Evolutionary conservation across 64 coral and sea anemone genomes (phyloP).

Genomic region (Stichodactyla helianthus): DNA sequence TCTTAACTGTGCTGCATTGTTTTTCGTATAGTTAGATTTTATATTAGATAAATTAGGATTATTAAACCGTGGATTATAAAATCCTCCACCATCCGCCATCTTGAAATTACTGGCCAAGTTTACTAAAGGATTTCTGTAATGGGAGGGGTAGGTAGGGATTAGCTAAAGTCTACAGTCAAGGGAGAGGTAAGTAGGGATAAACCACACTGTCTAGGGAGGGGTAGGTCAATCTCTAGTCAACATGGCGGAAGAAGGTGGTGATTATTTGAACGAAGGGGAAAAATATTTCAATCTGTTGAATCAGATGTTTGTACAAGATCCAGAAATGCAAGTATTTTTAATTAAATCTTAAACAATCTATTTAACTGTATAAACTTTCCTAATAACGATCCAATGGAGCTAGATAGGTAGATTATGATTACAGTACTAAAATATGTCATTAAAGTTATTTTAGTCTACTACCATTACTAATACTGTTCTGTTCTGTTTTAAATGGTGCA

Average conservation of each 20-base stretch:
- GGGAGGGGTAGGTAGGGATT: not conserved
- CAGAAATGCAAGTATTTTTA: slow-evolving; percentile 44
- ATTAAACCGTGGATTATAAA: slow-evolving; percentile 13
- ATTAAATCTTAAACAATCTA: not conserved
- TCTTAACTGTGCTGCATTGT: not conserved
- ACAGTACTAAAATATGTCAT: not conserved
- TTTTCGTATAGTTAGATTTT: not conserved
- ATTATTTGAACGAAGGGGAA: slow-evolving; percentile 24
- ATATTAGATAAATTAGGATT: slow-evolving; percentile 6
- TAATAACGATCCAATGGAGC: not conserved
- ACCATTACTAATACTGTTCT: no score
- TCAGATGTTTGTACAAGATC: slow-evolving; percentile 39
- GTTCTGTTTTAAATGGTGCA: not conserved
- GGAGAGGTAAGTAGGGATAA: not conserved
- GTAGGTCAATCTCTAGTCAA: slow-evolving; percentile 24
- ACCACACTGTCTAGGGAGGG: not conserved
- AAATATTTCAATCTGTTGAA: slow-evolving; percentile 42
- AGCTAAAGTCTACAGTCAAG: no score
- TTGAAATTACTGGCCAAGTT: slow-evolving; percentile 27
- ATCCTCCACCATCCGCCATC: slow-evolving; percentile 53
- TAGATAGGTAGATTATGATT: not conserved
- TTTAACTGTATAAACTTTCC: not conserved
- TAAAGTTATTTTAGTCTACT: not conserved
- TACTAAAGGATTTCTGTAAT: not conserved
- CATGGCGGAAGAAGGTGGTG: slow-evolving; percentile 44